Conservation (phyloP, 2,797 vertebrate genomes). For the Enteromius paludinosus region DNA sequence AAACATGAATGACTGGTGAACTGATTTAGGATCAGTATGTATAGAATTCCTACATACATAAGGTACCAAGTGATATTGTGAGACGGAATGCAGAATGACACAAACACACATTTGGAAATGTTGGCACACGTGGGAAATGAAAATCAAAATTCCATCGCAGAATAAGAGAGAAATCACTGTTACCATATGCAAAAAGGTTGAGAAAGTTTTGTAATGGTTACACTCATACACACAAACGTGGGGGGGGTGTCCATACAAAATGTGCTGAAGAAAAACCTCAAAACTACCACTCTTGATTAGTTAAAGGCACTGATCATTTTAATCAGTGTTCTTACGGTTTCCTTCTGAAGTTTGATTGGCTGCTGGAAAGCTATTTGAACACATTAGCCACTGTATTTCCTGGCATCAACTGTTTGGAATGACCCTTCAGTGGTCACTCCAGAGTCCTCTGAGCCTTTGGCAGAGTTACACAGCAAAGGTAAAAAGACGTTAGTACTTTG, state of each 20-base stretch:
- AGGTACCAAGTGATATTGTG: not conserved
- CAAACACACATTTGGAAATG: slow-evolving; percentile 65
- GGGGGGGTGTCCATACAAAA: slow-evolving; percentile 59
- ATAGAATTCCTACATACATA: slow-evolving; percentile 2
- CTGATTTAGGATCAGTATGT: slow-evolving; percentile 17
- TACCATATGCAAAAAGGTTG: slow-evolving; percentile 7
- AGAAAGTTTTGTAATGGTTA: not conserved
- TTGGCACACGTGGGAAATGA: slow-evolving; percentile 48
- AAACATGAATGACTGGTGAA: slow-evolving; percentile 20
- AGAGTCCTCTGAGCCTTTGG: slow-evolving; percentile 20
- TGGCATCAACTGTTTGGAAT: not conserved
- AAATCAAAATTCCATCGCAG: slow-evolving; percentile 22
- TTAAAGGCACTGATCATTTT: slow-evolving; percentile 24
- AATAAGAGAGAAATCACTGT: slow-evolving; percentile 17
- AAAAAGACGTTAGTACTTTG: slow-evolving; percentile 4
- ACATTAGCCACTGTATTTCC: not conserved
- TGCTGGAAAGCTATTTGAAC: not conserved
- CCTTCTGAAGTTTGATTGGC: slow-evolving; percentile 40
- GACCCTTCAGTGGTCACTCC: slow-evolving; percentile 23
- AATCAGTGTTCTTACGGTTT: slow-evolving; percentile 34
- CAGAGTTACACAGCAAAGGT: slow-evolving; percentile 12
- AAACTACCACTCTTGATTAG: slow-evolving; percentile 53
- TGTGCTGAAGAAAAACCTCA: slow-evolving; percentile 55
- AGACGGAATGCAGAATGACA: slow-evolving; percentile 32
- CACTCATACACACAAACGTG: slow-evolving; percentile 25